phyloP scores from a whole-genome alignment of 2,113 vertebrate genomes.

The Corythornis vintsioides region DNA sequence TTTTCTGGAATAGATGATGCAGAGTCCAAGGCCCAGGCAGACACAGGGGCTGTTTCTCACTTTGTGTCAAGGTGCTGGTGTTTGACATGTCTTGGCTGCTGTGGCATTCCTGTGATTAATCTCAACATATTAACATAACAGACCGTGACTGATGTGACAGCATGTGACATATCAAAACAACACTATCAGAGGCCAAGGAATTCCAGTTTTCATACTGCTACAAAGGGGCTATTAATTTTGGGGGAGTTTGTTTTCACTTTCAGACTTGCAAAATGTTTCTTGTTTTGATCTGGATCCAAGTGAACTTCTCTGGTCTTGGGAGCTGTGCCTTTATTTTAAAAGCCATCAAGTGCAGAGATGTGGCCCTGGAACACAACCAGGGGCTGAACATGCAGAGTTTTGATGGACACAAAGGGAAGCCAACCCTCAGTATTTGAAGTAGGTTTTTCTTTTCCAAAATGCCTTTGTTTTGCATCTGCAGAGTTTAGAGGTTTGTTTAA shows the following conservation, averaged over 20 bases:
- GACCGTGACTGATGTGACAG: slow-evolving; percentile 54
- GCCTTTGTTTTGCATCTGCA: not conserved
- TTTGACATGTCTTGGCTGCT: slow-evolving; percentile 45
- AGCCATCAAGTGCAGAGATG: not conserved
- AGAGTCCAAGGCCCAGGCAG: not conserved
- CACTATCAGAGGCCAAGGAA: slow-evolving; percentile 27
- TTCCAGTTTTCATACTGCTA: slow-evolving; percentile 34
- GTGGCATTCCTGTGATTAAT: slow-evolving; percentile 21
- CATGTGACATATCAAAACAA: slow-evolving; percentile 43
- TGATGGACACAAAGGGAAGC: not conserved
- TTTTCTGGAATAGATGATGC: not conserved
- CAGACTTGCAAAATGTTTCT: not conserved
- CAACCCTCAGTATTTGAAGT: not conserved
- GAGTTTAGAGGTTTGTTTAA: not conserved
- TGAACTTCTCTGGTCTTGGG: not conserved
- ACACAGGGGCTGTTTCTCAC: not conserved
- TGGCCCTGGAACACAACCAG: not conserved
- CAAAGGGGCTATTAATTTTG: not conserved
- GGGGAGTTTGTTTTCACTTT: not conserved
- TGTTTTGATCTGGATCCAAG: not conserved
- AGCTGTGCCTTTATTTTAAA: not conserved
- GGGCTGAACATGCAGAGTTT: not conserved
- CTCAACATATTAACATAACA: slow-evolving; percentile 41
- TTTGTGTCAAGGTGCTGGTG: slow-evolving; percentile 4
- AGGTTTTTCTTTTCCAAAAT: not conserved